phyloP scores from a whole-genome alignment of 2,888 invertebrate species.

The Anthophora plumipes region DNA sequence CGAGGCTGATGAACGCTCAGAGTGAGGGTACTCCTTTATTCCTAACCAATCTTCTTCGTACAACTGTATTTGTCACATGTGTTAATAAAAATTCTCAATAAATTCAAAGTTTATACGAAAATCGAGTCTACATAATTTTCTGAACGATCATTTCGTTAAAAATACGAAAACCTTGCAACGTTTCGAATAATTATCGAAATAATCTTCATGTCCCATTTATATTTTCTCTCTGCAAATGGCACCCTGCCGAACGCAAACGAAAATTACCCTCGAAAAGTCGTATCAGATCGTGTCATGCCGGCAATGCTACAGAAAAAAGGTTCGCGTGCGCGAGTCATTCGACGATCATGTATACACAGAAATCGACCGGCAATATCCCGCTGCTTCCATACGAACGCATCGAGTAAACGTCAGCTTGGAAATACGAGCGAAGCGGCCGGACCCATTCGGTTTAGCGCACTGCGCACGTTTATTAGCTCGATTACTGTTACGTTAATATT shows the following conservation, averaged over 20 bases:
- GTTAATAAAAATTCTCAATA: constrained; percentile 3
- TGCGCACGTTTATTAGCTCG: constrained; percentile 31
- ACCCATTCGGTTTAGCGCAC: constrained; percentile 8
- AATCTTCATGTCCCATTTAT: not conserved
- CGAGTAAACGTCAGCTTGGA: not conserved
- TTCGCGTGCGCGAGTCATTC: not conserved
- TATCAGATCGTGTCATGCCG: not conserved
- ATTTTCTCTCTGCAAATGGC: not conserved
- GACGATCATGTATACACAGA: constrained; percentile 4
- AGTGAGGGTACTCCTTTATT: constrained; percentile 4
- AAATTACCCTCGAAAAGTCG: not conserved
- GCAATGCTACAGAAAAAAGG: constrained; percentile 6
- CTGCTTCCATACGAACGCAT: not conserved
- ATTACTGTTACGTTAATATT: constrained; percentile 49
- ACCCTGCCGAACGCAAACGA: not conserved
- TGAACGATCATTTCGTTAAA: not conserved
- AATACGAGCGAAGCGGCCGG: not conserved
- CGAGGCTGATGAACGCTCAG: constrained; percentile 52
- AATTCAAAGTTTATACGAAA: not conserved
- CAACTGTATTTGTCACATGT: constrained; percentile 14
- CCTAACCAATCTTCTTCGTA: not conserved
- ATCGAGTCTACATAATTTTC: not conserved
- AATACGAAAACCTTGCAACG: not conserved
- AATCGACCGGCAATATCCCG: constrained; percentile 6
- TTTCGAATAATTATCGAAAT: too few relatives aligned